Base-by-base conservation (phyloP, 1,140 invertebrate genomes). In the Pissodes strobi region DNA sequence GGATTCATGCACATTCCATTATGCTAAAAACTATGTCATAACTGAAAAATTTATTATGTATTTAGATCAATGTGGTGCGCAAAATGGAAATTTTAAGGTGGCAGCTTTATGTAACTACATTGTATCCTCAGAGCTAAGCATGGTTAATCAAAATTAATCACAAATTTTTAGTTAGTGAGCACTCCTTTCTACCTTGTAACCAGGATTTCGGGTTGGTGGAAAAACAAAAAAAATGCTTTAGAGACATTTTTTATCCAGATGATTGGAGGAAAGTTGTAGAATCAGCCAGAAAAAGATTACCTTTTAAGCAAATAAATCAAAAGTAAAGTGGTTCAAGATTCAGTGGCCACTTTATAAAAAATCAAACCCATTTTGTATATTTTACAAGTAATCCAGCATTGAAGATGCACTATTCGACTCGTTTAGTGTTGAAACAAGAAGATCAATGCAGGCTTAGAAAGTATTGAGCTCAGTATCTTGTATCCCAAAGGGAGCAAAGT, bases 151-250 rank as follows among this genome's bases (percentile, higher is more conserved):
- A 64, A 58, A 65, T 69, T 25, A 27, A 69, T 59, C 60, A 71
- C 39, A 71, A 69, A 49, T 71, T 68, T 64, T 52, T 66, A 22
- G 59, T 69, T 10, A 63, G 57, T 34, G 69, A 62, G n/a, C 66
- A 52, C 17, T 52, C 49, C 13, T 52, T 52, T 52, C 2, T 52
- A 15, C 15, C 18, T 2, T 49, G 45, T 2, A 10, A 49, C 18
- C 6, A 9, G 10, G 18, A 22, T 25, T 49, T 49, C 8, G 22
- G 22, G 9, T 3, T 52, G 6, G 39, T 39, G 4, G 34, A 39
- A 55, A 55, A 55, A 39, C 13, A 39, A n/a, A 21, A 55, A 21
- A 55, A 38, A 21, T 3, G 17, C 12, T 25, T 1, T n/a, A 5
- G n/a, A 6, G 18, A 55, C 39, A 55, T 55, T 55, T 55, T 39